These are phyloP conservation scores for Subacronicta megacephala DNA, from an alignment of 2,888 invertebrate species.

Conservation along the genomic window DNA sequence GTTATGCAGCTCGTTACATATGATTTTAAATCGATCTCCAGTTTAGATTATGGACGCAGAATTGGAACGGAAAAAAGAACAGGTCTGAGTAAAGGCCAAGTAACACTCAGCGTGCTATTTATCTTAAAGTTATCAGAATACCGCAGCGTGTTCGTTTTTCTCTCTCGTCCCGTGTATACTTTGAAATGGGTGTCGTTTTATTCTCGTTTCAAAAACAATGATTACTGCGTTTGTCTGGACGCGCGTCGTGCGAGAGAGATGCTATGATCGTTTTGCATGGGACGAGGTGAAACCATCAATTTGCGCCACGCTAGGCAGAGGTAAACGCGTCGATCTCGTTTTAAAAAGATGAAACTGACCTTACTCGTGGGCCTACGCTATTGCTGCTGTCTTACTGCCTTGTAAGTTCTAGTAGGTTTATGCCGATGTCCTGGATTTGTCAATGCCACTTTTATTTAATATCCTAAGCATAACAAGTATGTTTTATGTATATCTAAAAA, in stretches of 20 bases:
- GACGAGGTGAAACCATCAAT: slow-evolving; percentile 87
- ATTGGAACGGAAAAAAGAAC: slow-evolving; percentile 74
- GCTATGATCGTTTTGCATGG: slow-evolving; percentile 85
- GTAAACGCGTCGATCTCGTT: slow-evolving; percentile 77
- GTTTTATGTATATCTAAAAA: slow-evolving; percentile 1
- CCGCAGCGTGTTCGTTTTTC: slow-evolving; percentile 80
- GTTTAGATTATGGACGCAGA: slow-evolving; percentile 71
- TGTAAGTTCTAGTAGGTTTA: slow-evolving; percentile 70
- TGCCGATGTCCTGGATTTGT: slow-evolving; percentile 59
- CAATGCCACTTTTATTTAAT: slow-evolving; percentile 31
- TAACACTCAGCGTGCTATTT: slow-evolving; percentile 84
- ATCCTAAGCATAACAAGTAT: not conserved
- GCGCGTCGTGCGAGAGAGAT: slow-evolving; percentile 81
- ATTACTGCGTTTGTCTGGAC: slow-evolving; percentile 80
- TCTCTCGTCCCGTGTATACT: slow-evolving; percentile 79
- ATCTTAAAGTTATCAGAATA: slow-evolving; percentile 87
- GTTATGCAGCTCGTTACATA: slow-evolving; percentile 67
- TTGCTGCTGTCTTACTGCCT: slow-evolving; percentile 56
- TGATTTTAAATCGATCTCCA: slow-evolving; percentile 73
- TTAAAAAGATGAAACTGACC: slow-evolving; percentile 70
- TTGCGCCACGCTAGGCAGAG: slow-evolving; percentile 76
- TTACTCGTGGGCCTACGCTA: slow-evolving; percentile 68
- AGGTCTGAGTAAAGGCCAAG: slow-evolving; percentile 73
- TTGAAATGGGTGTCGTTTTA: slow-evolving; percentile 79
- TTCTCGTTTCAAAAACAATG: slow-evolving; percentile 85